A percentile compares a stretch with the other conserved stretches of the same genome.
Evolutionary conservation across 2,113 vertebrate genomes (phyloP).

Genomic region (human (Homo sapiens)): GRCh38 chr11:83142001-83142500

Average conservation of each 20-base stretch:
- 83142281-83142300: neutral
- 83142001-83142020: neutral
- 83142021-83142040: neutral
- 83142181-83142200: neutral
- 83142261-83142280: conserved; percentile 7
- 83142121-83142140: neutral
- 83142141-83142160: neutral
- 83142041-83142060: neutral
- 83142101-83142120: neutral
- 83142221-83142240: neutral
- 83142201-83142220: neutral
- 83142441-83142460: too few species aligned
- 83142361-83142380: too few species aligned
- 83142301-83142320: conserved; percentile 2
- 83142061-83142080: conserved; percentile 37
- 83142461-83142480: too few species aligned
- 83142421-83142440: too few species aligned
- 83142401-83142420: too few species aligned
- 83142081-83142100: neutral
- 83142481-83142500: too few species aligned
- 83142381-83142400: too few species aligned
- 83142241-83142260: neutral
- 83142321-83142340: neutral
- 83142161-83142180: conserved; percentile 35
- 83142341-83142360: neutral